Base-by-base conservation (phyloP, 30 jellyfish, hydroid and myxozoan species). In the Cassiopea andromeda region DNA sequence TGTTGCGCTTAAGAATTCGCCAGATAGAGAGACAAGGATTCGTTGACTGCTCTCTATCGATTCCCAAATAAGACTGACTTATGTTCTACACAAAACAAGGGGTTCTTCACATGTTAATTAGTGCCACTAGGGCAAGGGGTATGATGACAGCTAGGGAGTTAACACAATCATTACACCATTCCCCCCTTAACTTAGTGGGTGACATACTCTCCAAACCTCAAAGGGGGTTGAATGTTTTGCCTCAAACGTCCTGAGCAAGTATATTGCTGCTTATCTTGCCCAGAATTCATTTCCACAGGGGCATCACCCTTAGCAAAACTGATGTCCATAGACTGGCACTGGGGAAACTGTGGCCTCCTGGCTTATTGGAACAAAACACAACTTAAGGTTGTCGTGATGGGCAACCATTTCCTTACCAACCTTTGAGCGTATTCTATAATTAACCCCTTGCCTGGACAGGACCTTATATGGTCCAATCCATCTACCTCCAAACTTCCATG, bases 401-500 rank as follows among this genome's bases (percentile, higher is more conserved):
- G 59, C 80, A 16, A 79, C 88, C 77, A 79, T 48, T 17, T 16
- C 49, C 49, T 79, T 79, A 15, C 78, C 88, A 17, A 44, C 80
- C 61, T 79, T 79, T 77, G 88, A 79, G 54, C 48, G 54, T 44
- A 79, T 18, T 74, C 59, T 48, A 45, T 47, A 79, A 54, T 79
- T 79, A 64, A 79, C 78, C 60, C 88, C 88, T 44, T 60, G 54
- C 49, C 78, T 79, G 66, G 88, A 60, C 18, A 58, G 54, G 50
- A 79, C 78, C 45, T 64, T 27, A 64, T 79, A 79, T 4, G 78
- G 88, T 15, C 77, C 80, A 64, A 79, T 64, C 88, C 88, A 64
- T 45, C 61, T 60, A 7, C 78, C 59, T 48, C 88, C 88, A 79
- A 79, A 64, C 88, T 79, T 79, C 88, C 88, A 79, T 58, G 88